A percentile compares a stretch with the other conserved stretches of the same genome.
These are phyloP conservation scores for Penaeus japonicus DNA, from an alignment of 1,140 invertebrate species.

Conservation along the genomic window DNA sequence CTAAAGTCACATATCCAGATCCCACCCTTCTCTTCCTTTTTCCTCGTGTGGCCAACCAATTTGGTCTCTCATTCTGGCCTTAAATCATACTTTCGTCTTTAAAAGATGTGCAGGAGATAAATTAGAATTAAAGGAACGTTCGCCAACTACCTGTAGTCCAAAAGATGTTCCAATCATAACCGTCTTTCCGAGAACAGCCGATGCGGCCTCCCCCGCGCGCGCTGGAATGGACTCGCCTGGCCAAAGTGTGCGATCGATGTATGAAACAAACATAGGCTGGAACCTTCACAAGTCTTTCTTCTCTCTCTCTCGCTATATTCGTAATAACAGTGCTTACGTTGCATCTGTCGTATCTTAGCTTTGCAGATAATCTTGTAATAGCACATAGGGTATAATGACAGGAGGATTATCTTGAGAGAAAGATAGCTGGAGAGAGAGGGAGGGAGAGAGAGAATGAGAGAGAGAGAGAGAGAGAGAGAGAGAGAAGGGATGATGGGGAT, in stretches of 20 bases:
- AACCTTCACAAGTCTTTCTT: not conserved
- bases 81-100: too few relatives aligned
- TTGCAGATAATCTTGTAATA: too few relatives aligned
- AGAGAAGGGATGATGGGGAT: not conserved
- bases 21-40: too few relatives aligned
- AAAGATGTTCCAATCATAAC: too few relatives aligned
- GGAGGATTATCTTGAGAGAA: too few relatives aligned
- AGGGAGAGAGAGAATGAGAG: not conserved
- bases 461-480: conserved; percentile 1
- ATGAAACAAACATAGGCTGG: conserved; percentile 15
- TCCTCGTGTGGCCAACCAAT: too few relatives aligned
- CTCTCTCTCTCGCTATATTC: not conserved
- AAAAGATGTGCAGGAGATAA: too few relatives aligned
- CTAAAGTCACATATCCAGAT: too few relatives aligned
- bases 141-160: too few relatives aligned
- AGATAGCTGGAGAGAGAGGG: not conserved
- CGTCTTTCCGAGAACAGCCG: not conserved
- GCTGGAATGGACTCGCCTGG: not conserved
- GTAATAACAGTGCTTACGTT: not conserved
- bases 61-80: too few relatives aligned
- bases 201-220: conserved; percentile 15
- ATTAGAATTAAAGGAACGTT: too few relatives aligned
- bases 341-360: not conserved
- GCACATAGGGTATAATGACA: too few relatives aligned
- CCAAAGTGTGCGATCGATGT: conserved; percentile 13